Evolutionary conservation across 1,140 invertebrate genomes (phyloP), one percentile per base, ranked within the genome.

Genomic region (Lutraria rhynchaena): DNA sequence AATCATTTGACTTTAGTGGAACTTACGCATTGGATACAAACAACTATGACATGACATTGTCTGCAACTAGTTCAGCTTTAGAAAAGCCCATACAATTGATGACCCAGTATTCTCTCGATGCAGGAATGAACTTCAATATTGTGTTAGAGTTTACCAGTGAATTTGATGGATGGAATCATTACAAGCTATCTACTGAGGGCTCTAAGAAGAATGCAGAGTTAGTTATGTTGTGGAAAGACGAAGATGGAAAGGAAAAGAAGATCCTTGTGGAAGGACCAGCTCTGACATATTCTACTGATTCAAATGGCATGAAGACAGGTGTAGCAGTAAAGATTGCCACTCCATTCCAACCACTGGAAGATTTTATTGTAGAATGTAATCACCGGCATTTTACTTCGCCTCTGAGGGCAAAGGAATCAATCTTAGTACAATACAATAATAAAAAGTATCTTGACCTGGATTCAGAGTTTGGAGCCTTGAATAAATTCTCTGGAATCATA

Each of bases 401-500:
- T 37, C 51, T 22, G 35, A 65, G 49, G 49, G 33, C 83, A 13
- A 69, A 51, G 24, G 69, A 82, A 17, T 58, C 46, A 19, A 22
- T 82, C 9, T n/a, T 82, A 4, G 22, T 85, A 29, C 67, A 75
- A 13, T 80, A 85, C 63, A 88, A 89, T 82, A 69, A 77, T 13
- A 73, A 83, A 37, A 86, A 53, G 22, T 87, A 87, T 73, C 69
- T 89, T 27, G 87, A 89, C 70, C 55, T 77, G 5, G 85, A 87
- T 51, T 69, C 83, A 15, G 60, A 65, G 19, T 85, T 86, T 65
- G 71, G 29, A 0, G 57, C 71, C 13, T 60, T 67, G 27, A 74
- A 80, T 49, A 71, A 75, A 29, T 81, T 83, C 31, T 58, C 82
- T 5, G 81, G 60, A 31, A 60, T 22, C 57, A 29, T 87, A 22